A percentile compares a stretch with the other conserved stretches of the same genome.
Evolutionary conservation across 2,797 vertebrate species (phyloP).

Genomic region (Catamblyrhynchus diadema): DNA sequence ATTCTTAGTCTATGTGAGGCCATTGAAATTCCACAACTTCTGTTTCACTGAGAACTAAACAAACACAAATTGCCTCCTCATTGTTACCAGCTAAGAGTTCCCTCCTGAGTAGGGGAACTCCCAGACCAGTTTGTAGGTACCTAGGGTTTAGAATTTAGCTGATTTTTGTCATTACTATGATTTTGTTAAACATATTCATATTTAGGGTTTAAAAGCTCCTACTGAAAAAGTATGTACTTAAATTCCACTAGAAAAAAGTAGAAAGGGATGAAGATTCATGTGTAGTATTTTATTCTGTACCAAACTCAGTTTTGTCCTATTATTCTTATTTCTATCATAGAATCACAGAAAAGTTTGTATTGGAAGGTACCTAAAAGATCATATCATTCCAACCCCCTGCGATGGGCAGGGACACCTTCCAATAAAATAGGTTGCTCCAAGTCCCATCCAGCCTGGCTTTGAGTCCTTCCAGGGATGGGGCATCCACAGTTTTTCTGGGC

Average conservation of each 20-base stretch:
- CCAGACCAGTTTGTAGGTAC: background rate
- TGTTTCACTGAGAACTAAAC: background rate
- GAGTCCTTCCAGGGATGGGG: background rate
- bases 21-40: background rate
- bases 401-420: background rate
- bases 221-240: background rate
- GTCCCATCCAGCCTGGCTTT: background rate
- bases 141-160: background rate
- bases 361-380: background rate
- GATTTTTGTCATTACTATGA: background rate
- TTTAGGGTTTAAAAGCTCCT: background rate
- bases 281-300: background rate
- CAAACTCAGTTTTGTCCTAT: background rate
- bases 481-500: background rate
- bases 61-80: background rate
- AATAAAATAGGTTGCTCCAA: background rate
- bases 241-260: background rate
- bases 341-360: background rate
- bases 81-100: background rate
- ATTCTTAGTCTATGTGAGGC: background rate
- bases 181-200: background rate
- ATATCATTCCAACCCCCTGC: fast-evolving
- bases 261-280: background rate
- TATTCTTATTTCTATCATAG: background rate
- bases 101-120: background rate